phyloP scores from a whole-genome alignment of 2,797 vertebrate genomes.

The Prunella strophiata region DNA sequence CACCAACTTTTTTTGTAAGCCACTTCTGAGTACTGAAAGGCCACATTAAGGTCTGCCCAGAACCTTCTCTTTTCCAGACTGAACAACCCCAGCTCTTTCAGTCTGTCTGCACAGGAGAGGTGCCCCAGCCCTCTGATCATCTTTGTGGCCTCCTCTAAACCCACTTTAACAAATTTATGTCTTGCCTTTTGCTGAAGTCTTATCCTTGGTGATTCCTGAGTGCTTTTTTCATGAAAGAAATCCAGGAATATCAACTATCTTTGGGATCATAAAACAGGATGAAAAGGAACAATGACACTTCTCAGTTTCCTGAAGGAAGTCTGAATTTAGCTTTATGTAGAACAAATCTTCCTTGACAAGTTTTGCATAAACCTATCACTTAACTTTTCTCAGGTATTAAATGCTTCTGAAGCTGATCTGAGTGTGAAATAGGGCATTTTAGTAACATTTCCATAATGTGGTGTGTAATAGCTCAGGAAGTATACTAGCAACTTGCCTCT shows the following conservation, averaged over 20 bases:
- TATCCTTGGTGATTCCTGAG: neutral
- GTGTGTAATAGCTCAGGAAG: neutral
- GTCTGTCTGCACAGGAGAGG: neutral
- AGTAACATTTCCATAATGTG: neutral
- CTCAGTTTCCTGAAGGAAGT: neutral
- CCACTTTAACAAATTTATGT: neutral
- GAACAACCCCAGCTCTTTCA: neutral
- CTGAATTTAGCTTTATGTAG: neutral
- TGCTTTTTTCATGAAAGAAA: neutral
- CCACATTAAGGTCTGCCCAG: neutral
- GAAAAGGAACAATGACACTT: neutral
- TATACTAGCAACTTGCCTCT: neutral
- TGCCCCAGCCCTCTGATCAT: neutral
- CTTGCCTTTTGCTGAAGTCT: neutral
- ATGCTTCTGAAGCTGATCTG: neutral
- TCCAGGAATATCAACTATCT: neutral
- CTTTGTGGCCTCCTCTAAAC: neutral
- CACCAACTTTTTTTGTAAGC: neutral
- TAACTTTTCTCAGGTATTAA: neutral
- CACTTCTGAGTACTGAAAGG: neutral
- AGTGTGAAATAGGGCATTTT: neutral
- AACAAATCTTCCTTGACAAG: neutral
- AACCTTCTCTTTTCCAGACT: neutral
- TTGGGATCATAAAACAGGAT: neutral
- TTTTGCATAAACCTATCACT: neutral